Conservation (phyloP, 2,888 invertebrate species). For the Formica aserva region DNA sequence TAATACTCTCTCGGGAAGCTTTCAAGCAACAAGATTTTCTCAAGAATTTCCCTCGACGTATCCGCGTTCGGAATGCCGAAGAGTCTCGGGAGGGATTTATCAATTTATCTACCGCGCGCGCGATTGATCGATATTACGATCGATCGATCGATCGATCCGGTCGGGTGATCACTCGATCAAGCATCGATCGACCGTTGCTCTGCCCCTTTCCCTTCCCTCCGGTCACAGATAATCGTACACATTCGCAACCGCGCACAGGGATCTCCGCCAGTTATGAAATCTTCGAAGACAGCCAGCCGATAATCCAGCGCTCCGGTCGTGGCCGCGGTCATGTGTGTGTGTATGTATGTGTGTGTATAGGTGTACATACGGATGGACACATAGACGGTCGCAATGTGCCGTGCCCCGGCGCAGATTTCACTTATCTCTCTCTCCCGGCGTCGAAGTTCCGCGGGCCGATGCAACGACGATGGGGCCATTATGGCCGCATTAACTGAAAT, state of each 20-base stretch:
- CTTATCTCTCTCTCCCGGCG: conserved; percentile 74
- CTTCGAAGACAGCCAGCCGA: conserved; percentile 39
- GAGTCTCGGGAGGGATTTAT: conserved; percentile 31
- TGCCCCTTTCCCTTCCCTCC: not conserved
- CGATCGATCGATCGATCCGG: conserved; percentile 50
- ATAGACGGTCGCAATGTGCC: conserved; percentile 15
- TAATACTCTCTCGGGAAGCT: not conserved
- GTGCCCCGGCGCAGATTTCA: conserved; percentile 69
- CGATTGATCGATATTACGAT: conserved; percentile 17
- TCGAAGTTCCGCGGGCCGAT: conserved; percentile 59
- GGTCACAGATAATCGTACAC: conserved; percentile 45
- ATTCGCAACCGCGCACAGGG: conserved; percentile 23
- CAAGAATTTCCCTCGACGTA: not conserved
- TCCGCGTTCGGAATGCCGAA: conserved; percentile 10
- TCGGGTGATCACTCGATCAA: conserved; percentile 2
- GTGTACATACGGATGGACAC: not conserved
- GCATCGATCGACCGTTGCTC: conserved; percentile 23
- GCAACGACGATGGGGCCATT: conserved; percentile 76
- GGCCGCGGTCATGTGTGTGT: not conserved
- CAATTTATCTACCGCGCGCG: conserved; percentile 50
- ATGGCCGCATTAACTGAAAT: conserved; percentile 81
- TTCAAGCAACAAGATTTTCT: not conserved
- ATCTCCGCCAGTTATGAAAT: conserved; percentile 59
- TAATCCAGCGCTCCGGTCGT: conserved; percentile 28
- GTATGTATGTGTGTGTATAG: not conserved